Evolutionary conservation across 1,140 invertebrate species (phyloP), one percentile per base, ranked within the genome.

Genomic region (Drosophila pectinifera): DNA sequence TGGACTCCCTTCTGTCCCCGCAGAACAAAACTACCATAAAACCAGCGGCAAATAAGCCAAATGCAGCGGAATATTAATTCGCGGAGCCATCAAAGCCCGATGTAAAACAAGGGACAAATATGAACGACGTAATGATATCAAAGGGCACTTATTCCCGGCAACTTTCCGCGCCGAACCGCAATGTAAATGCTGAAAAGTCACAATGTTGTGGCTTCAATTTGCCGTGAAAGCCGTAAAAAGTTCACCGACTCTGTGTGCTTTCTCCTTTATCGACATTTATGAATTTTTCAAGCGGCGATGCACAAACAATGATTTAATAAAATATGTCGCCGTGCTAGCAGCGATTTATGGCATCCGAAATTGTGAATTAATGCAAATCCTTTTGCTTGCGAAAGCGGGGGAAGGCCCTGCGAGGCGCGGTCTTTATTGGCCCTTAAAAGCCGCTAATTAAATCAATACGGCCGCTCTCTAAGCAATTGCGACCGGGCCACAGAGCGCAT

Each of bases 381-480:
- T 18, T 57, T 22, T n/a, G n/a, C n/a, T n/a, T n/a, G n/a, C n/a
- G n/a, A n/a, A n/a, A n/a, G n/a, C n/a, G n/a, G n/a, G n/a, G n/a
- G n/a, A n/a, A n/a, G n/a, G n/a, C n/a, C n/a, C n/a, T n/a, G n/a
- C n/a, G n/a, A n/a, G n/a, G n/a, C n/a, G n/a, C n/a, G n/a, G n/a
- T 39, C 62, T 79, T 88, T 80, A 73, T 81, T 73, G 70, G 34
- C 79, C 36, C 78, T 88, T 83, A 65, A 83, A 77, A 79, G 83
- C 69, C 76, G 63, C 75, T 89, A 86, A 86, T 88, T 73, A 86
- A 86, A 86, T 89, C 79, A 86, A 83, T 80, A 73, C 53, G 48
- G 65, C 81, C 68, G 51, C 61, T 81, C 80, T 78, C 84, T 78
- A 72, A 75, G 68, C 83, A 82, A 72, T 88, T 78, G 54, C 14